phyloP scores from a whole-genome alignment of 53 echinoderm and acorn worm species.

The Stichopus horrens region DNA sequence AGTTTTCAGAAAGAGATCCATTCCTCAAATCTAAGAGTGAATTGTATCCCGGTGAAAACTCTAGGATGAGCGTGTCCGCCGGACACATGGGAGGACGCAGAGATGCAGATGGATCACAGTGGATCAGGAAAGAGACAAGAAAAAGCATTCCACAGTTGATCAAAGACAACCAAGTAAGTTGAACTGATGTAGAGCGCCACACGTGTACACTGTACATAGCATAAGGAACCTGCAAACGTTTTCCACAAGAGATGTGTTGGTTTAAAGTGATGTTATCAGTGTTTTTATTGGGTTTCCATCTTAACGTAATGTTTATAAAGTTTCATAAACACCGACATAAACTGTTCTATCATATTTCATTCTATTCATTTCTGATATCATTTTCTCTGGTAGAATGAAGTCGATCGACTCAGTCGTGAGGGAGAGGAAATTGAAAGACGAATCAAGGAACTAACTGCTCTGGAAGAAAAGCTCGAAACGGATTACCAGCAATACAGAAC shows the following conservation, averaged over 20 bases:
- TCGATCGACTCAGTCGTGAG: conserved; percentile 82
- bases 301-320: no score
- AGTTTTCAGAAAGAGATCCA: conserved; percentile 23
- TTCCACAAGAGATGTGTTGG: no score
- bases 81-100: not conserved
- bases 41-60: not conserved
- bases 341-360: no score
- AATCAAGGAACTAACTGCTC: conserved; percentile 80
- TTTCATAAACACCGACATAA: no score
- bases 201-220: no score
- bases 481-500: conserved; percentile 56
- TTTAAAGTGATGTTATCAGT: no score
- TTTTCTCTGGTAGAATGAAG: conserved; percentile 57
- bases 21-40: not conserved
- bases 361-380: not conserved
- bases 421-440: conserved; percentile 90
- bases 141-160: conserved; percentile 35
- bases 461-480: conserved; percentile 41
- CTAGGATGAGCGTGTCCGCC: not conserved
- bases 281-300: no score
- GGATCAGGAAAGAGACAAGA: conserved; percentile 10
- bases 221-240: no score
- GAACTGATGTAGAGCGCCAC: not conserved
- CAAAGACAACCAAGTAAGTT: conserved; percentile 42
- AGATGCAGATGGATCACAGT: conserved; percentile 10